phyloP scores from a whole-genome alignment of 2,888 invertebrate genomes.

The Chydorus sphaericus region DNA sequence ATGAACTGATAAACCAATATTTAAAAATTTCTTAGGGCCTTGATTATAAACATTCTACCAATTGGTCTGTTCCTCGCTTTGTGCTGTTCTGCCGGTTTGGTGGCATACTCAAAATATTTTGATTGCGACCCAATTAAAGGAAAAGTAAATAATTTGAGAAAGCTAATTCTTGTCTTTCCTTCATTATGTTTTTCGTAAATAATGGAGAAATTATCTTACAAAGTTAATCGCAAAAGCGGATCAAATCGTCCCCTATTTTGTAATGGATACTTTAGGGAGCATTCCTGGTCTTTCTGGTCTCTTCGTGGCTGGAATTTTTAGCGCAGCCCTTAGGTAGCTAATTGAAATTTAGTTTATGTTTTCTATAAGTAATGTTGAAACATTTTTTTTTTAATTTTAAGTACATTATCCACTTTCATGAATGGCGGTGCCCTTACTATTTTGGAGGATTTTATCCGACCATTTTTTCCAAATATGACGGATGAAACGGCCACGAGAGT shows the following conservation, averaged over 20 bases:
- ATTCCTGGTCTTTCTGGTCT: slow-evolving; percentile 71
- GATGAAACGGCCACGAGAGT: slow-evolving; percentile 30
- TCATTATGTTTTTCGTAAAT: neutral
- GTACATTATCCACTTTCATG: neutral
- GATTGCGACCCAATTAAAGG: slow-evolving; percentile 70
- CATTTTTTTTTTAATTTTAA: no score
- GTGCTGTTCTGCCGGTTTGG: no score
- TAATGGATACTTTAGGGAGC: slow-evolving; percentile 63
- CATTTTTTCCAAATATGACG: slow-evolving; percentile 31
- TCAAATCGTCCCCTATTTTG: slow-evolving; percentile 75
- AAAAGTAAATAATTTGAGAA: slow-evolving; percentile 31
- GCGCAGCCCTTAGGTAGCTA: slow-evolving; percentile 89
- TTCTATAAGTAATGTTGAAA: no score
- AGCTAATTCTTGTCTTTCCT: neutral
- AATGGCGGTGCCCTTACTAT: slow-evolving; percentile 25
- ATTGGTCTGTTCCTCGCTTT: no score
- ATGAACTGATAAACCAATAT: no score
- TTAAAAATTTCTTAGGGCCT: no score
- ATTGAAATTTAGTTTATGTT: neutral
- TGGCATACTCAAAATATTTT: slow-evolving; percentile 64
- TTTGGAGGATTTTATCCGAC: slow-evolving; percentile 68
- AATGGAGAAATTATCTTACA: neutral
- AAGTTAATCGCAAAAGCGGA: slow-evolving; percentile 48
- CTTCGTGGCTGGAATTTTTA: slow-evolving; percentile 82
- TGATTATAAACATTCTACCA: no score